Base-by-base conservation (phyloP, 2,888 invertebrate genomes). In the Lithodes maja region DNA sequence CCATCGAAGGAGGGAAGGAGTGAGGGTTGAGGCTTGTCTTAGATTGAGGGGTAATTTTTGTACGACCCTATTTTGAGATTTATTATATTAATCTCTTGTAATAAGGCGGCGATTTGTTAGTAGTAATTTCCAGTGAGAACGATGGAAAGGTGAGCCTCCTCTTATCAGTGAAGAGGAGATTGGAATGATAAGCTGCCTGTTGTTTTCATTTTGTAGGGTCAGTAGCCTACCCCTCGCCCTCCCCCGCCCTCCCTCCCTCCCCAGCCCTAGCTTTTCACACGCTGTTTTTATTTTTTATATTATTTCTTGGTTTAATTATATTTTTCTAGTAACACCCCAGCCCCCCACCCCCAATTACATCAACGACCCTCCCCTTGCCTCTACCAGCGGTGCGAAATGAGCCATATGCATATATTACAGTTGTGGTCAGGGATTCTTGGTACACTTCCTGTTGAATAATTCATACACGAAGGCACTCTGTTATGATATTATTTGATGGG, bases 251-350 rank as follows among this genome's bases (percentile, higher is more conserved):
- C 71, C 83, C 68, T 75, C 78, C 5, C 61, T 5, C 80, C 75
- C 52, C 74, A 49, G 52, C 82, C 68, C 83, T 54, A 77, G 33
- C 78, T 54, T 78, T 69, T 17, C n/a, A 5, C 68, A 55, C 54
- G 77, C 55, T 81, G 74, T 78, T 81, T n/a, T 86, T 80, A 74
- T 50, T 78, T 86, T 86, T 17, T 69, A 80, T 71, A 78, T 78
- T 71, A 80, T 68, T 69, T 79, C 54, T 79, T 79, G 85, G 75
- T 79, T 85, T 54, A 78, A 85, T 85, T 68, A 54, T 80, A 83
- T 52, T 54, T 50, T 54, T 75, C 74, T 33, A 33, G 33, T 33
- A 33, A 33, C 33, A 33, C 33, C 33, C 61, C 55, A 53, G 33
- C 50, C 55, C 85, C 78, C 55, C 68, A 33, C 53, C 68, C 81